phyloP scores from a whole-genome alignment of 1,140 invertebrate species.

The Alviniconcha marisindica region DNA sequence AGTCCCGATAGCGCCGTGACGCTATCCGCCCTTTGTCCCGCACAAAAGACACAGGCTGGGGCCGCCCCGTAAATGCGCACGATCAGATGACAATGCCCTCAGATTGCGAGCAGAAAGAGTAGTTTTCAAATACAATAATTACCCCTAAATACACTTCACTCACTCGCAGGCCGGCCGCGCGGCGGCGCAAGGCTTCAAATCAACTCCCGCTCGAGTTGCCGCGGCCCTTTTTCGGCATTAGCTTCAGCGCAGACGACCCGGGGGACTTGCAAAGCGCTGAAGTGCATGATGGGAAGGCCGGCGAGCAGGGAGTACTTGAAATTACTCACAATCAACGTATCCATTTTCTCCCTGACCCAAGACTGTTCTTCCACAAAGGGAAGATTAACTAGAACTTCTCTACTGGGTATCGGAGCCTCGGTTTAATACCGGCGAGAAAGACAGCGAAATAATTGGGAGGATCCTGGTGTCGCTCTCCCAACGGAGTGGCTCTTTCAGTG shows the following conservation, averaged over 20 bases:
- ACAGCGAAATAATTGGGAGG: conserved; percentile 25
- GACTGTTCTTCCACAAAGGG: conserved; percentile 23
- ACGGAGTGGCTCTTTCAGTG: neutral
- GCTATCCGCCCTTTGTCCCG: conserved; percentile 14
- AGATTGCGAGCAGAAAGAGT: conserved; percentile 20
- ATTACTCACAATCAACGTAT: conserved; percentile 32
- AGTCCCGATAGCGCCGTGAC: neutral
- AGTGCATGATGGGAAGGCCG: conserved; percentile 19
- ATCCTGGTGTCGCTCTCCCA: neutral
- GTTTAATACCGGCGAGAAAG: conserved; percentile 3
- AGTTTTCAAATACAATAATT: conserved; percentile 35
- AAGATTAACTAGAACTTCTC: conserved; percentile 32
- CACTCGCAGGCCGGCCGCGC: neutral
- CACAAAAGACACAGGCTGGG: conserved; percentile 4
- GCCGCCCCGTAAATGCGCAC: conserved; percentile 25
- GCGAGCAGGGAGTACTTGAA: conserved; percentile 19
- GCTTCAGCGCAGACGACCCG: neutral
- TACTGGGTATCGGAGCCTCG: neutral
- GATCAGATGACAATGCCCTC: conserved; percentile 35
- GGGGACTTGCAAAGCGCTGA: neutral
- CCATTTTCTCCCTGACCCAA: conserved; percentile 33
- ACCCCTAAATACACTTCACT: conserved; percentile 14
- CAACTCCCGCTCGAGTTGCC: conserved; percentile 26
- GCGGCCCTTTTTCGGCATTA: neutral
- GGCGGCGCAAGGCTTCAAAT: neutral